A percentile compares a stretch with the other conserved stretches of the same genome.
Evolutionary conservation across 1,140 invertebrate species (phyloP).

Genomic region (Odontomachus brunneus): DNA sequence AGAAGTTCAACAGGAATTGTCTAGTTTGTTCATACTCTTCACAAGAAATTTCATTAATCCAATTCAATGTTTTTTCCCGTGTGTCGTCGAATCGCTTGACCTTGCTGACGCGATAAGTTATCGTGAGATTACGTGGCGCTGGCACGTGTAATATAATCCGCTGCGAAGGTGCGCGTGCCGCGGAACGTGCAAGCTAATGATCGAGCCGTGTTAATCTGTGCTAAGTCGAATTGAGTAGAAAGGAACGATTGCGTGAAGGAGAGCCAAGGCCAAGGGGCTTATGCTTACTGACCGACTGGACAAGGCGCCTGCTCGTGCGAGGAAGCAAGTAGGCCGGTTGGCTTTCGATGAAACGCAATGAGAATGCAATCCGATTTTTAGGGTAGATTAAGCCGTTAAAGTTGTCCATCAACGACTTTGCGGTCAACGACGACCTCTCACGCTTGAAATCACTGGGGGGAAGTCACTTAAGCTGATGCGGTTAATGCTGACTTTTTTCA

Average conservation of each 20-base stretch:
- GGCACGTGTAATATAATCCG: constrained; percentile 56
- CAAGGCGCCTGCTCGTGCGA: constrained; percentile 41
- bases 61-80: no score
- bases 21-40: no score
- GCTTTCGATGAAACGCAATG: constrained; percentile 54
- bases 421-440: neutral
- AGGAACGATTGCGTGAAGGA: constrained; percentile 82
- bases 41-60: no score
- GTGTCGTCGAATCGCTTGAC: neutral
- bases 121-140: constrained; percentile 58
- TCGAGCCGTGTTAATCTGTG: constrained; percentile 74
- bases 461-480: neutral
- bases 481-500: constrained; percentile 8
- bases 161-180: constrained; percentile 50
- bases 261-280: constrained; percentile 84
- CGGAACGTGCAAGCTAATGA: constrained; percentile 78
- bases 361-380: constrained; percentile 68
- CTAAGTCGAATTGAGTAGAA: constrained; percentile 68
- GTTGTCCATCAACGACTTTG: neutral
- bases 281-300: constrained; percentile 50
- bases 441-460: neutral
- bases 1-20: no score
- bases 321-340: constrained; percentile 75
- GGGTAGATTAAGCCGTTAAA: constrained; percentile 34
- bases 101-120: constrained; percentile 22